Percentiles rank a stretch among this genome's conserved stretches.
Evolutionary conservation across 53 echinoderm and acorn worm species (phyloP).

Genomic region (Holothuria scabra): DNA sequence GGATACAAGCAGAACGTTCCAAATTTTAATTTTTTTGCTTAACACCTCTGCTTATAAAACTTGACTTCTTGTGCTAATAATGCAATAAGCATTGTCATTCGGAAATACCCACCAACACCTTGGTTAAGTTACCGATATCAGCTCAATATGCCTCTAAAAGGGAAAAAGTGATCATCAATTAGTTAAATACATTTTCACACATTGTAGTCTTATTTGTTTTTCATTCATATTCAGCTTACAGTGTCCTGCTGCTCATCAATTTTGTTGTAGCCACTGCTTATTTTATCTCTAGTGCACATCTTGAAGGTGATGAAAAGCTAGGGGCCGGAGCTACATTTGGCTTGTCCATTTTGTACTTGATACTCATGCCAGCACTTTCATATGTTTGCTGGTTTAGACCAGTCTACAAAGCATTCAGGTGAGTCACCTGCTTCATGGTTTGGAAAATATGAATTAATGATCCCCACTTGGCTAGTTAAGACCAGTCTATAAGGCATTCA

Average conservation of each 20-base stretch:
- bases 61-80: too few species aligned
- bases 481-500: constrained; percentile 70
- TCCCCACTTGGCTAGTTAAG: constrained; percentile 98
- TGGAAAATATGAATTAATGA: too few species aligned
- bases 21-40: too few species aligned
- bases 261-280: constrained; percentile 68
- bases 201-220: constrained; percentile 11
- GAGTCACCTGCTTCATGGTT: neutral
- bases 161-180: too few species aligned
- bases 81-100: too few species aligned
- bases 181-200: neutral
- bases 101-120: too few species aligned
- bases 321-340: constrained; percentile 71
- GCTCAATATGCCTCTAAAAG: too few species aligned
- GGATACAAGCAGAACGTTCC: too few species aligned
- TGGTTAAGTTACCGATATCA: too few species aligned
- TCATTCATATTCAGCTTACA: constrained; percentile 65
- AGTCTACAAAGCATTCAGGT: constrained; percentile 99
- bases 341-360: constrained; percentile 74
- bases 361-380: constrained; percentile 74
- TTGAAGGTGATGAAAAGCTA: neutral
- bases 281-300: constrained; percentile 19
- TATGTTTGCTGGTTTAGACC: constrained; percentile 98
- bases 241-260: constrained; percentile 68
- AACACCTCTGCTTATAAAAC: too few species aligned